Conservation (phyloP, 1,140 invertebrate species). For the Aphelinus atriplicis region DNA sequence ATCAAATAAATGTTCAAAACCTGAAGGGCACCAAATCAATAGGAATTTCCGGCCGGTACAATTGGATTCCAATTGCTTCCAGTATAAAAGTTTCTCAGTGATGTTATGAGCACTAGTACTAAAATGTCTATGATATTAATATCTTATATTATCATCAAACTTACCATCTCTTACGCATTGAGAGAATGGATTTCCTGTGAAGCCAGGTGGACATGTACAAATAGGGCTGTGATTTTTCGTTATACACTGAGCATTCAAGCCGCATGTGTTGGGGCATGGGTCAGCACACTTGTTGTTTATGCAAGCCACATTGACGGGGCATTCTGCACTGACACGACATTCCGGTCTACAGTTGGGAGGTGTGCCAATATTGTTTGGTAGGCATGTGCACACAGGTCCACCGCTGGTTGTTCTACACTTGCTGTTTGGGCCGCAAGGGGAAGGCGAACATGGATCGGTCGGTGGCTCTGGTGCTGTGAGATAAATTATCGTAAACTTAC, state of each 20-base stretch:
- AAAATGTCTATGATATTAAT: too few species aligned
- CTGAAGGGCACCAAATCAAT: background rate
- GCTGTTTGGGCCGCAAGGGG: conserved; percentile 70
- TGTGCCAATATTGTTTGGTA: conserved; percentile 66
- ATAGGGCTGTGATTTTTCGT: conserved; percentile 71
- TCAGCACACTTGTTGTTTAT: conserved; percentile 69
- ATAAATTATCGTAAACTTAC: too few species aligned
- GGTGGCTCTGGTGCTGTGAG: conserved; percentile 46
- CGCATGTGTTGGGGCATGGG: conserved; percentile 71
- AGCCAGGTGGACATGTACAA: conserved; percentile 77
- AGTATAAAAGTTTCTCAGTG: background rate
- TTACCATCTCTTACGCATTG: conserved; percentile 67
- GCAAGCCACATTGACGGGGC: conserved; percentile 67
- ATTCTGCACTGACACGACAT: conserved; percentile 70
- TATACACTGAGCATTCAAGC: conserved; percentile 66
- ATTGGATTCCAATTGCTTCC: background rate
- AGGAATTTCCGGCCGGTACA: too few species aligned
- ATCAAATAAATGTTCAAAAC: too few species aligned
- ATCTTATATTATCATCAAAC: conserved; percentile 11
- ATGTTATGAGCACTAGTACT: too few species aligned
- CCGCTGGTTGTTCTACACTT: conserved; percentile 66
- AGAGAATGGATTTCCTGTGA: conserved; percentile 79
- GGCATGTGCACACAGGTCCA: conserved; percentile 69
- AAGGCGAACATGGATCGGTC: conserved; percentile 66
- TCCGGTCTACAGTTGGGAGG: conserved; percentile 69